Conservation (phyloP, 30 jellyfish, hydroid and myxozoan genomes). For the Turritopsis rubra region DNA sequence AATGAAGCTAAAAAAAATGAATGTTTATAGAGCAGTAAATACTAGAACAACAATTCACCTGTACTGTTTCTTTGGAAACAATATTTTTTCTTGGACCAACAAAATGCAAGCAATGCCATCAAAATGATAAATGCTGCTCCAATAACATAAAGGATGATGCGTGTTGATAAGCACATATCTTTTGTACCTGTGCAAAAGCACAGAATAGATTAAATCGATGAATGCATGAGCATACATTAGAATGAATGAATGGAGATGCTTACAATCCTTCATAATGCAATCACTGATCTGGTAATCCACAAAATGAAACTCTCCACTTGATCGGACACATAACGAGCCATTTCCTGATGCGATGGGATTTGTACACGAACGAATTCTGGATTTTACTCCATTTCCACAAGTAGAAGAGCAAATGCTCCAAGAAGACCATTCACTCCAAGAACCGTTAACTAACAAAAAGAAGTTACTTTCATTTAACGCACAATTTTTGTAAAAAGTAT, state of each 20-base stretch:
- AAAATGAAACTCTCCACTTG: neutral
- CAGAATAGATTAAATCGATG: neutral
- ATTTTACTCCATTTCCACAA: neutral
- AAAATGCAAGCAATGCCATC: neutral
- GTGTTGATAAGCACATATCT: neutral
- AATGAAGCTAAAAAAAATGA: neutral
- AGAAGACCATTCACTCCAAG: neutral
- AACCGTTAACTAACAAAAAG: neutral
- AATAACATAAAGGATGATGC: neutral
- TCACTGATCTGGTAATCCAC: neutral
- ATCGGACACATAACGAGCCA: neutral
- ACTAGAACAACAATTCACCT: neutral
- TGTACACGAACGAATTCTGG: neutral
- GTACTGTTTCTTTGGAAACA: neutral
- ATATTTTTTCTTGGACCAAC: neutral
- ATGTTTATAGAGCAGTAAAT: neutral
- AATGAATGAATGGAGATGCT: neutral
- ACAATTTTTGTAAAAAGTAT: neutral
- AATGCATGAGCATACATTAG: neutral
- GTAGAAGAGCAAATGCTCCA: neutral
- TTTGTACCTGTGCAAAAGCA: neutral
- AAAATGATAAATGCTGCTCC: neutral
- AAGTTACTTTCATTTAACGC: neutral
- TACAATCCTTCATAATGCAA: neutral
- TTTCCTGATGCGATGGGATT: neutral